Conservation (phyloP, 2,797 vertebrate genomes). For the Lophotriccus pileatus region DNA sequence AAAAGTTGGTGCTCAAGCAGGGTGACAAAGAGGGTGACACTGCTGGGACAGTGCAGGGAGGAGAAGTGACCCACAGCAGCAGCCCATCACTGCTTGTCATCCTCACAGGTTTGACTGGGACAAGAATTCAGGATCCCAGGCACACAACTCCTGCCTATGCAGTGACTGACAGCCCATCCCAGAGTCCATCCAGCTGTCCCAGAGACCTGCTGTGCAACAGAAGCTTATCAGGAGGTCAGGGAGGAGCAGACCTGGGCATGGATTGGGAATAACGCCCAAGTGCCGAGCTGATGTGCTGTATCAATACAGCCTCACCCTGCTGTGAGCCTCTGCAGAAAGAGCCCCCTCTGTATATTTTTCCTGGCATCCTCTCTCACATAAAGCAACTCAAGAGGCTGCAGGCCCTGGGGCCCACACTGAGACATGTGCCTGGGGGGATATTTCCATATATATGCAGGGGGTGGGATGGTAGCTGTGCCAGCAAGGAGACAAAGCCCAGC, state of each 20-base stretch:
- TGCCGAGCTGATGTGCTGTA: not conserved
- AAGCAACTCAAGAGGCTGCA: not conserved
- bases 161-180: not conserved
- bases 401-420: not conserved
- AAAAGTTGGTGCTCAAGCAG: not conserved
- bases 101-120: not conserved
- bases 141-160: not conserved
- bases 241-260: not conserved
- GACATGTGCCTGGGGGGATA: not conserved
- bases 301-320: not conserved
- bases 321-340: not conserved
- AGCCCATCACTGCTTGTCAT: not conserved
- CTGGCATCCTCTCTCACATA: not conserved
- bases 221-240: not conserved
- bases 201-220: not conserved
- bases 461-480: not conserved
- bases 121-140: not conserved
- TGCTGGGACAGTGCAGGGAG: not conserved
- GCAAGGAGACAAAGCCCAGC: rapidly evolving
- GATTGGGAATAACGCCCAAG: rapidly evolving
- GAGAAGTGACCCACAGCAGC: not conserved
- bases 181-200: not conserved
- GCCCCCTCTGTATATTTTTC: not conserved
- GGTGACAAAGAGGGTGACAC: not conserved
- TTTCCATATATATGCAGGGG: not conserved